Evolutionary conservation across 2,113 vertebrate species (phyloP), one percentile per base, ranked within the genome.

Genomic region (Carlito syrichta): DNA sequence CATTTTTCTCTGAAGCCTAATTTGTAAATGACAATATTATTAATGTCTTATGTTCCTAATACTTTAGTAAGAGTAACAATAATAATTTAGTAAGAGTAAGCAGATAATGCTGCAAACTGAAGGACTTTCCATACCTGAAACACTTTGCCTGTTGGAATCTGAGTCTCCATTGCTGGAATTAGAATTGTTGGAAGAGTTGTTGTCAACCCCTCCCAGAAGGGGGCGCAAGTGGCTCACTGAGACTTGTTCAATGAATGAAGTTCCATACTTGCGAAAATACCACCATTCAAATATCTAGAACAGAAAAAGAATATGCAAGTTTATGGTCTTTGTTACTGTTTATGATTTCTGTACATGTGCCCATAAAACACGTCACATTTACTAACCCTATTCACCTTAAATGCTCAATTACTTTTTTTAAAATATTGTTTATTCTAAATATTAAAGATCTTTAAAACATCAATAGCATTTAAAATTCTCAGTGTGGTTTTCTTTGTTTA

Each of bases 191-290:
- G 99, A 99, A 82, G 99, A 98, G 98, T 98, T 99, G 98, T 98
- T 99, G 98, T 99, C 99, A 98, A 99, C 99, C 95, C 99, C 99
- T 43, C 99, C 99, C 99, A 99, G 99, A 96, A 99, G 99, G 96
- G 99, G 99, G 98, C 99, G 99, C 98, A 99, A 98, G 98, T 99
- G 99, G 98, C 99, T 99, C 97, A 99, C 99, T 89, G 99, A 99
- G 97, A 99, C 99, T 98, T 99, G 99, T 98, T 99, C 99, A 97
- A 99, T 99, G 98, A 99, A 99, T 40, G 99, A 99, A 0, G 99
- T 99, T 63, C 99, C 99, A 95, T 99, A 99, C 97, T 99, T 99
- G 96, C 99, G 99, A 98, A 99, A 99, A 98, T 99, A 99, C 99
- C 99, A 99, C 99, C 99, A 99, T 98, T 99, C 99, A 98, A 99